Evolutionary conservation across 2,888 invertebrate species (phyloP), one percentile per base, ranked within the genome.

Genomic region (Hemithea aestivaria): DNA sequence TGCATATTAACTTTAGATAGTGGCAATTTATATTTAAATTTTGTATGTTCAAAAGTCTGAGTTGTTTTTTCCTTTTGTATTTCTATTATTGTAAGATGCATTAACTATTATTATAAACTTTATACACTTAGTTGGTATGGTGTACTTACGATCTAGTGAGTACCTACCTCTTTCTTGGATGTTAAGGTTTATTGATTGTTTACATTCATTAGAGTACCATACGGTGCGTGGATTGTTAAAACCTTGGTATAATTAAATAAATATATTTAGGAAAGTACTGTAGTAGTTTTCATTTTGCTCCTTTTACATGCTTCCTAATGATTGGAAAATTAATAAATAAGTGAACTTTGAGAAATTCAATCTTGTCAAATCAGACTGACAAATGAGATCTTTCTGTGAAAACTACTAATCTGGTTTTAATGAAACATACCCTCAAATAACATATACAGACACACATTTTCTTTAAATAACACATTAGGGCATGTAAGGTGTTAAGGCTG

Each of bases 161-260:
- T 56, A 60, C 63, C 67, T 73, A 70, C 63, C 67, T 72, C 61
- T 63, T 59, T 58, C 61, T 51, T 56, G 66, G 54, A 62, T 59
- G 51, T 60, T 53, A 58, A 32, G 6, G 2, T 9, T 9, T 10
- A 8, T 35, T 32, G 40, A 41, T 62, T 2, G 61, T 70, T 66
- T 66, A 61, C 57, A 65, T 60, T 59, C 55, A 61, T 59, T 63
- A 63, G 63, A 66, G 64, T 72, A 73, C 71, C 73, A 62, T 62
- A 68, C 47, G 68, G 70, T 77, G 64, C 68, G 62, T 73, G 75
- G 73, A 74, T 76, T 76, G 73, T 80, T 77, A 71, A 58, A 73
- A 59, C 51, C 66, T 68, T 70, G 63, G 73, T 72, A 58, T 69
- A 76, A 70, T 74, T 4, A 75, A 76, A 78, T 77, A 73, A 66